phyloP scores from a whole-genome alignment of 2,797 vertebrate species.

The Acrossocheilus wenchowensis region DNA sequence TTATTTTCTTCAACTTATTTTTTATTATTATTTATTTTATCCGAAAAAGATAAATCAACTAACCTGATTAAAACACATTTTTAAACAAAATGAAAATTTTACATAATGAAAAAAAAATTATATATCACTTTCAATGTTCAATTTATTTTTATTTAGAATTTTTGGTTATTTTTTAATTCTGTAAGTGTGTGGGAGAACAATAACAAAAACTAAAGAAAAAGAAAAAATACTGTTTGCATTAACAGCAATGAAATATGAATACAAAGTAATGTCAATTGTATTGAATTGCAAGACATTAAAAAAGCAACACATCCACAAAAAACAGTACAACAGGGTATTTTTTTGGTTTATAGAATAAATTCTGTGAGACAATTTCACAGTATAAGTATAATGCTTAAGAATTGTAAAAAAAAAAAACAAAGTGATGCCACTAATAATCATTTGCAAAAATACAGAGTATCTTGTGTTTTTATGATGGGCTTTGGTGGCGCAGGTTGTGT shows the following conservation, averaged over 20 bases:
- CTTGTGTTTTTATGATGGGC: neutral
- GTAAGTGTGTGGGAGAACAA: neutral
- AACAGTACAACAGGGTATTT: neutral
- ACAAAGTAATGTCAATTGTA: neutral
- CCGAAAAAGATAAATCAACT: neutral
- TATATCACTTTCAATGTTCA: too few species aligned
- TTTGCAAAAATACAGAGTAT: neutral
- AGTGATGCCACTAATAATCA: neutral
- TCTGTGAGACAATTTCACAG: neutral
- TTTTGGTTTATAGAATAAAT: neutral
- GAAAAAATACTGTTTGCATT: neutral
- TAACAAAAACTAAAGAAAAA: too few species aligned
- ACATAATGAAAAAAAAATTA: too few species aligned
- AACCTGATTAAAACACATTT: neutral
- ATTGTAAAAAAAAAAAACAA: neutral
- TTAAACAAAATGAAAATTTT: too few species aligned
- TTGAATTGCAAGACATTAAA: neutral
- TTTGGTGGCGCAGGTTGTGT: conserved; percentile 36
- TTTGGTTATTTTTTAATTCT: neutral
- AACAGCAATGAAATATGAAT: neutral
- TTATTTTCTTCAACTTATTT: too few species aligned
- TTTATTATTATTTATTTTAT: neutral
- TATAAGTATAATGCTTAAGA: neutral
- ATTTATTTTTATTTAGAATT: neutral
- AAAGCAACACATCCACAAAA: neutral